Percentiles rank a stretch among this genome's conserved stretches.
phyloP scores from a whole-genome alignment of 2,888 invertebrate species.

The Noctua comes region DNA sequence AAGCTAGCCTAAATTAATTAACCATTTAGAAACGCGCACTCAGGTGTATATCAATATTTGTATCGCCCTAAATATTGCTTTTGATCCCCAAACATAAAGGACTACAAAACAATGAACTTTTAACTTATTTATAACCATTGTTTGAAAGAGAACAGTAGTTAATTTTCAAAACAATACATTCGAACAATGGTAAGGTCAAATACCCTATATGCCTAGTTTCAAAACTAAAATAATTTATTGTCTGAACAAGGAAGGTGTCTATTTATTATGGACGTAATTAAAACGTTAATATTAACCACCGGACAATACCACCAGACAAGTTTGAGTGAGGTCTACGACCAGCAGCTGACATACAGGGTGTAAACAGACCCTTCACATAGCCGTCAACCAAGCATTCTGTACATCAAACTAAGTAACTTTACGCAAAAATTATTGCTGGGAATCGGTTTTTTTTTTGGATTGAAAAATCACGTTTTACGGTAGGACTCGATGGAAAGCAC shows the following conservation, averaged over 20 bases:
- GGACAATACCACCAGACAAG: neutral
- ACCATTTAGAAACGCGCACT: neutral
- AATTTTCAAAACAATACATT: conserved; percentile 18
- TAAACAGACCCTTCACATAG: too few relatives aligned
- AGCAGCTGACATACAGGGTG: too few relatives aligned
- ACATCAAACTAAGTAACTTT: too few relatives aligned
- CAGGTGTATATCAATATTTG: neutral
- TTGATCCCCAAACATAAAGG: conserved; percentile 22
- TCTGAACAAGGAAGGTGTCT: neutral
- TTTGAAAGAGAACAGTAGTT: neutral
- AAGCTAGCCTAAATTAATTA: neutral
- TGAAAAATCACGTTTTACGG: too few relatives aligned
- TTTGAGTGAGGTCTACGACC: neutral
- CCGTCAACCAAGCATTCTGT: too few relatives aligned
- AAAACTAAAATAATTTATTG: neutral
- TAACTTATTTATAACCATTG: conserved; percentile 20
- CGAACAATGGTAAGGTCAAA: neutral
- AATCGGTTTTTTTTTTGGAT: too few relatives aligned
- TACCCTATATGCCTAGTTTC: neutral
- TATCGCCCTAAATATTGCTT: conserved; percentile 2
- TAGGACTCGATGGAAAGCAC: too few relatives aligned
- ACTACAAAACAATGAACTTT: conserved; percentile 17
- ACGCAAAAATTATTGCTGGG: too few relatives aligned
- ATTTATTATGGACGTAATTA: neutral
- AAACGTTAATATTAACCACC: neutral